Evolutionary conservation across 2,888 invertebrate genomes (phyloP).

Genomic region (Eilema sororculum): DNA sequence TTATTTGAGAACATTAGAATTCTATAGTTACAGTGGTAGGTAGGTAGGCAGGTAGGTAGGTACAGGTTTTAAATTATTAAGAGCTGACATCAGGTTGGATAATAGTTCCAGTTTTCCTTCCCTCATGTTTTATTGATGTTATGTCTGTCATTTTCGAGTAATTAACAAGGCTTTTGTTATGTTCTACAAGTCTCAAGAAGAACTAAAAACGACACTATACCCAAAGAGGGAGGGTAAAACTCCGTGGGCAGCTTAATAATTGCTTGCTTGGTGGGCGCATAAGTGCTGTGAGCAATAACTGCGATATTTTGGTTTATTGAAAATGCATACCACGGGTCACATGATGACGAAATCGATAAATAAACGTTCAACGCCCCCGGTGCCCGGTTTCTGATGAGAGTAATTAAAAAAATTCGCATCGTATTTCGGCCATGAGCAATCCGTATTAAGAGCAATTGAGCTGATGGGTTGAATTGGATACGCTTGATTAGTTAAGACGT

Average conservation of each 20-base stretch:
- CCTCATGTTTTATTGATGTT: constrained; percentile 16
- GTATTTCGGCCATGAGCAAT: constrained; percentile 75
- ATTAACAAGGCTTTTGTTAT: constrained; percentile 18
- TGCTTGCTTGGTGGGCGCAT: constrained; percentile 33
- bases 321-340: constrained; percentile 39
- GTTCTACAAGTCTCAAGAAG: constrained; percentile 23
- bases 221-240: constrained; percentile 32
- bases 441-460: constrained; percentile 82
- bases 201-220: constrained; percentile 33
- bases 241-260: constrained; percentile 34
- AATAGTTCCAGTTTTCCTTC: background rate
- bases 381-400: constrained; percentile 49
- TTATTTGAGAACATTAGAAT: too few species aligned
- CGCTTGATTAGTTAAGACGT: constrained; percentile 81
- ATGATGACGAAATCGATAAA: constrained; percentile 58
- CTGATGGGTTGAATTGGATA: constrained; percentile 83
- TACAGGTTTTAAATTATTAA: background rate
- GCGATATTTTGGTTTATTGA: constrained; percentile 46
- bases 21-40: too few species aligned
- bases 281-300: constrained; percentile 31
- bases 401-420: constrained; percentile 78
- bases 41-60: too few species aligned
- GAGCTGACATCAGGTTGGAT: background rate
- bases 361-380: constrained; percentile 56
- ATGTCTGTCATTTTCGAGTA: background rate